Conservation (phyloP, 1,140 invertebrate genomes). For the Propsilocerus akamusi region DNA sequence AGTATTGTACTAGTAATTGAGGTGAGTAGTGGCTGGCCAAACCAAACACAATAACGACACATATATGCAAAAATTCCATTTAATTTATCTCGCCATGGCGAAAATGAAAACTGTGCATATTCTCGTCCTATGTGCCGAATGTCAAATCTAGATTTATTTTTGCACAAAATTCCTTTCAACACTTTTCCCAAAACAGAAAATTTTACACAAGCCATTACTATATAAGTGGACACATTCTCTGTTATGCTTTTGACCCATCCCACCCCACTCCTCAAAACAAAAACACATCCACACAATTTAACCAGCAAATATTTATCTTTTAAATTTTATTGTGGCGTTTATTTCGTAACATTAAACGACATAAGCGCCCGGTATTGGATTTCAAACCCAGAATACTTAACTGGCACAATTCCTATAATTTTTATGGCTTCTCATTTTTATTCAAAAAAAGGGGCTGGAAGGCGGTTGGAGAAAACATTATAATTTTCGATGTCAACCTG, state of each 20-base stretch:
- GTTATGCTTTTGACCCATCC: background rate
- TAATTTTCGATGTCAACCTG: constrained; percentile 63
- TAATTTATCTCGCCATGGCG: background rate
- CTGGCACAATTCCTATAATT: background rate
- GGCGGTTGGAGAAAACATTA: constrained; percentile 54
- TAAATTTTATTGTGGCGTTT: background rate
- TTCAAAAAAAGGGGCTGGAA: constrained; percentile 24
- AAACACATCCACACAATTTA: background rate
- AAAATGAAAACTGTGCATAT: too few relatives aligned
- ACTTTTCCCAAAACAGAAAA: too few relatives aligned
- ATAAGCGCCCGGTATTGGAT: background rate
- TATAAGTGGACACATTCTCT: too few relatives aligned
- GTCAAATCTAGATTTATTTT: background rate
- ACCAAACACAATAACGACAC: background rate
- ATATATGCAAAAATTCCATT: background rate
- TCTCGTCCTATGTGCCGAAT: background rate
- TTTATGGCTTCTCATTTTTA: background rate
- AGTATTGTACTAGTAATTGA: constrained; percentile 54
- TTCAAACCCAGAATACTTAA: background rate
- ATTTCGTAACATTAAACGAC: background rate
- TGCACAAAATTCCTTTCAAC: too few relatives aligned
- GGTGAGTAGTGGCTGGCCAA: constrained; percentile 24
- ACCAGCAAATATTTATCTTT: background rate
- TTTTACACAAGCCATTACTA: too few relatives aligned
- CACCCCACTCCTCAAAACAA: background rate